Base-by-base conservation (phyloP, 2,113 vertebrate genomes). In the Pelecanus crispus region DNA sequence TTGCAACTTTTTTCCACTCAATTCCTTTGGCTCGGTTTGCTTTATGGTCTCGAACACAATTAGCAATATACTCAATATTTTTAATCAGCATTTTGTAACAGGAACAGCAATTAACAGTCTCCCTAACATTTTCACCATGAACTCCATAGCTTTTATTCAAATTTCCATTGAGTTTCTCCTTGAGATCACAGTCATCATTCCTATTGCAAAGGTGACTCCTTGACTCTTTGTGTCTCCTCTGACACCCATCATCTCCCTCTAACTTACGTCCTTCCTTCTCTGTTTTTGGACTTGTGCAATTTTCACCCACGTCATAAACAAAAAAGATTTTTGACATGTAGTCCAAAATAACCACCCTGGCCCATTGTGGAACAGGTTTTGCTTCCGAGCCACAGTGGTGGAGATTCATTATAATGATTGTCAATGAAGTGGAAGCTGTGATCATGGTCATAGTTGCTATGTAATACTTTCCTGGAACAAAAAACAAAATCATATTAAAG, bases 391-490 rank as follows among this genome's bases (percentile, higher is more conserved):
- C 99, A 31, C 99, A 99, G 72, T 99, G 99, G 94, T 99, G 99
- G 87, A 99, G 99, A 74, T 99, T 99, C 99, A 99, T 99, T 88
- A 99, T 99, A 95, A 99, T 99, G 95, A 99, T 99, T 7, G 99
- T 99, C 97, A 99, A 47, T 7, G 99, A 99, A 2, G 99, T 99
- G 65, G 99, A 99, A 34, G 99, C 99, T n/a, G 99, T 99, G 96
- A 99, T 99, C 98, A 99, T 98, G 17, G 99, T 99, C 99, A 99
- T 99, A 5, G 99, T 99, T 82, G 99, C 99, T 77, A 99, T 99
- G 96, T 99, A 99, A 97, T 99, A 99, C 95, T 99, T 99, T 25
- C 99, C 99, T 99, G 67, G 22, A 97, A 96, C 72, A 79, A 13
- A 92, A 78, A 94, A 90, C 9, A 72, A 90, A 90, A 52, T 28